Evolutionary conservation across 2,113 vertebrate genomes (phyloP), one percentile per base, ranked within the genome.

Genomic region (Clarias batrachus): DNA sequence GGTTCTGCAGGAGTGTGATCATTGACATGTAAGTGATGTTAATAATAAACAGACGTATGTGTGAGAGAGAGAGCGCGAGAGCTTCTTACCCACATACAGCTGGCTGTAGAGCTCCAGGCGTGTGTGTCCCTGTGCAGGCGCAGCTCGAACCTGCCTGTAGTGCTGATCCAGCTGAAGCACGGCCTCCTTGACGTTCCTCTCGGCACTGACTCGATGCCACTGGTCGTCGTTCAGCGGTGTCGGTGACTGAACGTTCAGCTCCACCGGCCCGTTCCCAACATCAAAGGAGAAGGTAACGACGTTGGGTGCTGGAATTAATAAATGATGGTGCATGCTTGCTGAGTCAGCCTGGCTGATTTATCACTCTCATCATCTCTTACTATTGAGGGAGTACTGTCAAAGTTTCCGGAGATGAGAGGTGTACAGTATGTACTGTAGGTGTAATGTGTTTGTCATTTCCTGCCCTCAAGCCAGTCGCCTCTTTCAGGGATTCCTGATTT

Each of bases 101-200:
- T 99, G 98, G 90, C 98, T 99, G 94, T 98, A 99, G 83, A 99
- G 92, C 84, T 99, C 97, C 81, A 99, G 95, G 5, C 98, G 93
- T 0, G 97, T 99, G 93, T 99, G 98, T 0, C 98, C 98, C 89
- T 99, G 97, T 0, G 96, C 94, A 0, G 98, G 98, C 0, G 97
- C 98, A 1, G 96, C 96, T 60, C 88, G 93, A 56, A 96, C 91
- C 70, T 95, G 95, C 90, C 92, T 91, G 1, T 96, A 95, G 2
- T 94, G 90, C 90, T 97, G 97, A 84, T 99, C 98, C 89, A 99
- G 92, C 90, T 97, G 96, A 4, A 99, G 94, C 76, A 97, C 97
- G 14, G 98, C 97, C 90, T 99, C 97, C 82, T 99, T 97, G 65
- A 98, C 96, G 0, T 98, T 99, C 16, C 98, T 95, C 93, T 99